Evolutionary conservation across 2,797 vertebrate species (phyloP).

Genomic region (Telmatherina bonti): DNA sequence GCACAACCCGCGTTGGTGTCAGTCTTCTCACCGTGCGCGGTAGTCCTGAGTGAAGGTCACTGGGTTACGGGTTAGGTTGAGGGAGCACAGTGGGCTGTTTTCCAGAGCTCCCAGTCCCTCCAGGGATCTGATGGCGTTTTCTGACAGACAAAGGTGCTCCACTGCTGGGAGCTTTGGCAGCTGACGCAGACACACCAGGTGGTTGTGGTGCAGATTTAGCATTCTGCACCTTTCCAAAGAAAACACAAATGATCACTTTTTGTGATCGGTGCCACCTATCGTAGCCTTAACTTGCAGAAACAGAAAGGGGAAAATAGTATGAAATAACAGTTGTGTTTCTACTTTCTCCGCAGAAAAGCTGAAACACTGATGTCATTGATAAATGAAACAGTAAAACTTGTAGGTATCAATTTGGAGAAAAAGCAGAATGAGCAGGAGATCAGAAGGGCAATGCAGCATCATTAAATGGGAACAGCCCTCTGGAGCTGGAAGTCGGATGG

Average conservation of each 20-base stretch:
- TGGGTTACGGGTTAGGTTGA: slow-evolving; percentile 89
- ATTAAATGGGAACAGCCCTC: no score
- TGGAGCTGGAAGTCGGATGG: no score
- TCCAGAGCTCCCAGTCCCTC: slow-evolving; percentile 85
- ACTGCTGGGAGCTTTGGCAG: slow-evolving; percentile 94
- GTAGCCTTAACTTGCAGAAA: background rate
- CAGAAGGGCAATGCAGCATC: no score
- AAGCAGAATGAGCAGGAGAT: background rate
- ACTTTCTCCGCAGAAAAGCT: background rate
- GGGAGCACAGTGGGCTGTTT: slow-evolving; percentile 85
- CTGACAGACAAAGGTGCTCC: slow-evolving; percentile 91
- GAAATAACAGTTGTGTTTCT: background rate
- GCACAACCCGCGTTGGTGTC: background rate
- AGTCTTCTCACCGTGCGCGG: slow-evolving; percentile 83
- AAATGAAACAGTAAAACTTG: background rate
- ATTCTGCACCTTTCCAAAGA: slow-evolving; percentile 87
- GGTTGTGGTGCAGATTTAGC: slow-evolving; percentile 92
- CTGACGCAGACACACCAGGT: slow-evolving; percentile 90
- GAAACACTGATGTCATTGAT: background rate
- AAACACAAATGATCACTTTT: slow-evolving; percentile 39
- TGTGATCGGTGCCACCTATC: background rate
- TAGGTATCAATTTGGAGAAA: no score
- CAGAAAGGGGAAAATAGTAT: background rate
- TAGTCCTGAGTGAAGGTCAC: slow-evolving; percentile 93
- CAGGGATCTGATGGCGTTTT: slow-evolving; percentile 90